A percentile compares a stretch with the other conserved stretches of the same genome.
Conservation (phyloP, 2,888 invertebrate species). For the Trimorus sp. region DNA sequence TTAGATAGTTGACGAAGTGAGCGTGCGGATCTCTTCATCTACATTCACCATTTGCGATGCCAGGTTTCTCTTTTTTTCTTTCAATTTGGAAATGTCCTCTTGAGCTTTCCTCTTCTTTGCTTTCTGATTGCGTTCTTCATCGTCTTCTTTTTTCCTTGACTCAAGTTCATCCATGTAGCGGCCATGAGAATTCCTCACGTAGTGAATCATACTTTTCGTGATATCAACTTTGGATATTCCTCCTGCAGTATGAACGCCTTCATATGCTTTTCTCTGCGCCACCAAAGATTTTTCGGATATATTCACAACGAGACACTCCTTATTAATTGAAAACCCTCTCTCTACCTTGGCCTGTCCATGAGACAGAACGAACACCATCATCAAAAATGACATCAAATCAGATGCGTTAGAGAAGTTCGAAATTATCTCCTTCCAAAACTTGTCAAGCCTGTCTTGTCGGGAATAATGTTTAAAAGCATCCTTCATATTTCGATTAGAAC, state of each 20-base stretch:
- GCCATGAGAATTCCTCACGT: conserved; percentile 13
- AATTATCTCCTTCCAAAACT: conserved; percentile 18
- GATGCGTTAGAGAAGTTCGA: background rate
- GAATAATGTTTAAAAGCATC: conserved; percentile 20
- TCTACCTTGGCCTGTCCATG: conserved; percentile 20
- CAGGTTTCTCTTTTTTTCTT: conserved; percentile 3
- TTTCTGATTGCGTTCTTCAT: too few relatives aligned
- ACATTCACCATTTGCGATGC: conserved; percentile 5
- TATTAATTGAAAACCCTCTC: conserved; percentile 26
- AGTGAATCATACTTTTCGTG: conserved; percentile 30
- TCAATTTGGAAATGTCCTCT: conserved; percentile 1
- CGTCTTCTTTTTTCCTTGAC: background rate
- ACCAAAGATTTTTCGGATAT: conserved; percentile 29
- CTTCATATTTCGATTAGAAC: conserved; percentile 8
- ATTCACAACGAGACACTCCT: conserved; percentile 22
- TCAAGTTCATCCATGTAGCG: conserved; percentile 16
- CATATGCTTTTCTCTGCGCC: conserved; percentile 8
- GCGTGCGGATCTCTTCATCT: conserved; percentile 1
- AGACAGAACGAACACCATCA: conserved; percentile 19
- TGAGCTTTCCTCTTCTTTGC: too few relatives aligned
- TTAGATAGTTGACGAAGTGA: background rate
- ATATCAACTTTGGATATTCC: conserved; percentile 11
- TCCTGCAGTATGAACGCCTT: conserved; percentile 13
- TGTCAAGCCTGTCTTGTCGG: conserved; percentile 26
- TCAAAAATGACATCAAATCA: conserved; percentile 2